These are phyloP conservation scores for Serinus canaria DNA, from an alignment of 2,113 vertebrate species.

Conservation along the genomic window DNA sequence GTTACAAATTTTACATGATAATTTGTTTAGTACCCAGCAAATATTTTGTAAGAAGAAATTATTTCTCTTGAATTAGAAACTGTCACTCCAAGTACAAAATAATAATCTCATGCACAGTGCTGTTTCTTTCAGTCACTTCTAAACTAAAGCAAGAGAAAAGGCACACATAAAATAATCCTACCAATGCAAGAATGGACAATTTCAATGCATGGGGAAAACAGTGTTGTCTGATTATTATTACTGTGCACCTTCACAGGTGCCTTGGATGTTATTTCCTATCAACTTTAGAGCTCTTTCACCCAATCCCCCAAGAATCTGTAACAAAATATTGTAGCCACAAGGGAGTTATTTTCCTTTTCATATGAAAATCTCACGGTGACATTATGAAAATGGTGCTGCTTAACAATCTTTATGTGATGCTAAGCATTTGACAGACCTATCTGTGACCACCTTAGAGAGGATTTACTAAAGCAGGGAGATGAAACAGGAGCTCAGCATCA, in stretches of 20 bases:
- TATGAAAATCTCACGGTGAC: neutral
- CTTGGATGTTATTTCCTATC: neutral
- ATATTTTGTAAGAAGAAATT: neutral
- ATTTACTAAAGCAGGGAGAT: neutral
- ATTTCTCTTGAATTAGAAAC: neutral
- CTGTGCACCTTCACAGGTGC: neutral
- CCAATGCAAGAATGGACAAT: neutral
- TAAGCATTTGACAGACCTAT: neutral
- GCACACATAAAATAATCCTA: neutral
- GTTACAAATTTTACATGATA: neutral
- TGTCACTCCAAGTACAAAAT: neutral
- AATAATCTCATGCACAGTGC: neutral
- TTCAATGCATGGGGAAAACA: neutral
- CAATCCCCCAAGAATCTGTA: neutral
- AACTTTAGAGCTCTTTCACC: neutral
- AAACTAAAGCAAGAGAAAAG: neutral
- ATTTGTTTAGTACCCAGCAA: neutral
- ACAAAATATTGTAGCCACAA: neutral
- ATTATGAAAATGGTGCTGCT: neutral
- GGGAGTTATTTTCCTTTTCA: neutral
- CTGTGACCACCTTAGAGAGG: neutral
- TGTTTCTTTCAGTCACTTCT: neutral
- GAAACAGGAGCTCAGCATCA: neutral
- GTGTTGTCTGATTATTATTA: neutral
- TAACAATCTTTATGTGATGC: neutral